phyloP scores from a whole-genome alignment of 2,888 invertebrate species.

The Conus canariensis region DNA sequence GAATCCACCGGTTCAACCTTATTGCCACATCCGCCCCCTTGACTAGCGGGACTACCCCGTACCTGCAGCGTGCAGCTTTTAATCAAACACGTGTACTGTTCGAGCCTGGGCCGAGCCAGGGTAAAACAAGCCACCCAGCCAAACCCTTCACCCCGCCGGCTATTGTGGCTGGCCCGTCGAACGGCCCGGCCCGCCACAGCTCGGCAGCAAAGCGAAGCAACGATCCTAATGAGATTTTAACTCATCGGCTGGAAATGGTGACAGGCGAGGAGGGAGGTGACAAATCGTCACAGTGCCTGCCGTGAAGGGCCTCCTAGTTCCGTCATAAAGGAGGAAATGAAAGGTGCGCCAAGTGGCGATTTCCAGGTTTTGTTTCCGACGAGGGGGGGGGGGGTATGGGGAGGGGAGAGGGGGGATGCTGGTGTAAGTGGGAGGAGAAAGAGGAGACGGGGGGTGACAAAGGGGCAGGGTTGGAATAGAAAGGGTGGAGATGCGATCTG shows the following conservation, averaged over 20 bases:
- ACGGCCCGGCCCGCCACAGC: too few species aligned
- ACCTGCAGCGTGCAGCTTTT: background rate
- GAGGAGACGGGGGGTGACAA: too few species aligned
- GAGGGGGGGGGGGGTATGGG: too few species aligned
- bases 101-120: background rate
- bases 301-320: background rate
- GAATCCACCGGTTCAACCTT: background rate
- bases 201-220: too few species aligned
- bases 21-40: background rate
- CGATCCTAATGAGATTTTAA: constrained; percentile 23
- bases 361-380: constrained; percentile 25
- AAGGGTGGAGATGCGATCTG: too few species aligned
- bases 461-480: too few species aligned
- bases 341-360: constrained; percentile 23
- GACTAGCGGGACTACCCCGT: background rate
- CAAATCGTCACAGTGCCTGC: constrained; percentile 22
- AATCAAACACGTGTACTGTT: constrained; percentile 28
- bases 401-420: too few species aligned
- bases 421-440: too few species aligned
- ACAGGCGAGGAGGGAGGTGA: background rate
- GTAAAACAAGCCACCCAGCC: background rate
- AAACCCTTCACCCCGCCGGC: background rate
- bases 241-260: background rate
- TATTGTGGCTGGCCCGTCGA: background rate
- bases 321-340: constrained; percentile 21